Evolutionary conservation across 1,140 invertebrate species (phyloP), one percentile per base, ranked within the genome.

Genomic region (Cryptotermes secundus): DNA sequence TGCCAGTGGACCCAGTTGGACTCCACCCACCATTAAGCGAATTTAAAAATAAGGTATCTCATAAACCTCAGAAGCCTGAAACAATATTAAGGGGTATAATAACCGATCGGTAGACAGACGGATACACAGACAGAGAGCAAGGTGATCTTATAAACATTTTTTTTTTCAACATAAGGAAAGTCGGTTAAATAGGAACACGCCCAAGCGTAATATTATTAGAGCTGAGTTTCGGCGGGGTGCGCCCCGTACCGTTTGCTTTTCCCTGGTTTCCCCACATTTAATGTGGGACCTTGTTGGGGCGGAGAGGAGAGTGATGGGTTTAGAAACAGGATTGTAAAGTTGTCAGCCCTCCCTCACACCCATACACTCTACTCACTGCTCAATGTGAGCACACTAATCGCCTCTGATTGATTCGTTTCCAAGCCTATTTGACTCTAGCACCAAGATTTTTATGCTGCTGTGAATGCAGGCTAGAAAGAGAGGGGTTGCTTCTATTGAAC

Each of bases 391-490:
- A 35, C 34, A 36, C 80, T 81, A 81, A 81, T 81, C 35, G 80
- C 80, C 42, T 81, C 80, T 81, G 80, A 81, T 81, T 81, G 80
- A 81, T 81, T 81, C 80, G 80, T 81, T 81, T 16, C 80, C 34
- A 81, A 24, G 80, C 80, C 26, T 81, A 34, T 81, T 81, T 81
- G 80, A 81, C 80, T 81, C 42, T 12, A 26, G 22, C 14, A 31
- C 59, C 26, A 36, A 81, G 80, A 81, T 81, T 81, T 81, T 22
- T 81, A 35, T 81, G 80, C 31, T 36, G 26, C 80, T 72, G 19
- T 24, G n/a, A n/a, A 31, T 31, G n/a, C 26, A 31, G 26, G 26
- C 7, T 26, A 72, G n/a, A 72, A 31, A 72, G 59, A 72, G 59
- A 31, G n/a, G 59, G n/a, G n/a, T 7, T 26, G 9, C 2, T n/a